Evolutionary conservation across 2,797 vertebrate species (phyloP).

Genomic region (Discoglossus pictus): DNA sequence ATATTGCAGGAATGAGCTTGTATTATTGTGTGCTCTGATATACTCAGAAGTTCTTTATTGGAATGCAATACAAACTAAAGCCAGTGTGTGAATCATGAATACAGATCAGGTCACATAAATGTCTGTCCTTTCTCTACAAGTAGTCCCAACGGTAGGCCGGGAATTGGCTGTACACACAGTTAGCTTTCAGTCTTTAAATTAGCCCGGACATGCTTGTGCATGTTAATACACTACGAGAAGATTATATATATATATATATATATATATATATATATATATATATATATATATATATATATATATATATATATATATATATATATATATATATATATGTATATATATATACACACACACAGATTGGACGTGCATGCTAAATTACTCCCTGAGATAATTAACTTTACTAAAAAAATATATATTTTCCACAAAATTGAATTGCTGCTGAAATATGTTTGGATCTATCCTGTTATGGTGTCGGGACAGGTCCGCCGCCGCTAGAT

Average conservation of each 20-base stretch:
- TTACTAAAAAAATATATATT: too few relatives aligned
- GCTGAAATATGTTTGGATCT: too few relatives aligned
- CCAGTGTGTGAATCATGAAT: slow-evolving; percentile 15
- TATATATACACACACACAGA: too few relatives aligned
- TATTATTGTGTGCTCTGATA: neutral
- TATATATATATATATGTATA: too few relatives aligned
- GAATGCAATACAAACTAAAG: neutral
- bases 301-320: too few relatives aligned
- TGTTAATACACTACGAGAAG: slow-evolving; percentile 31
- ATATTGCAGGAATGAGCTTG: neutral
- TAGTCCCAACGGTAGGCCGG: slow-evolving; percentile 21
- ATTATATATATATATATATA: too few relatives aligned
- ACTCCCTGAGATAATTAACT: too few relatives aligned
- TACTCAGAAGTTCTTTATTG: neutral
- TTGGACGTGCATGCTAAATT: slow-evolving; percentile 13
- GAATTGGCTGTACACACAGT: neutral
- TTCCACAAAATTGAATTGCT: too few relatives aligned
- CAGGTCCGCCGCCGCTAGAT: too few relatives aligned
- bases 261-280: too few relatives aligned
- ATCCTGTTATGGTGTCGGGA: too few relatives aligned
- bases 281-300: too few relatives aligned
- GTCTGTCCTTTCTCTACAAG: slow-evolving; percentile 22
- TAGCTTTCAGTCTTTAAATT: slow-evolving; percentile 5
- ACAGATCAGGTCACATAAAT: slow-evolving; percentile 22
- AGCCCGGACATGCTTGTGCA: slow-evolving; percentile 23